A percentile compares a stretch with the other conserved stretches of the same genome.
Conservation (phyloP, 2,797 vertebrate genomes). For the Ciconia nigra region DNA sequence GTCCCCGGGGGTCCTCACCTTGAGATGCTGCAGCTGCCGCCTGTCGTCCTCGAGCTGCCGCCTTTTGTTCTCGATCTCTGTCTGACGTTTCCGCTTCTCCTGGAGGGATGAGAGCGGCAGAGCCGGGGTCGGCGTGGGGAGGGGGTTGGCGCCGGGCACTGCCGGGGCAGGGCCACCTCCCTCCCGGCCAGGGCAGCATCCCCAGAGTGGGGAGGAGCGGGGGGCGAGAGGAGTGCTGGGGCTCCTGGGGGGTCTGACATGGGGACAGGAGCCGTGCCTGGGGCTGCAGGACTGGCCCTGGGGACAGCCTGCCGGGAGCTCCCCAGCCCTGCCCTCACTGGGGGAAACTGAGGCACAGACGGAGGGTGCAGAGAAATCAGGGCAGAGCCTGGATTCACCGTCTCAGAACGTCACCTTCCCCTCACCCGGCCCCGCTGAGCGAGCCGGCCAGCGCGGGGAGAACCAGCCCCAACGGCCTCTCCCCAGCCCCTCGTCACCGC, state of each 20-base stretch:
- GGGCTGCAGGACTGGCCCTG: background rate
- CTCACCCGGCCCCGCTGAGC: background rate
- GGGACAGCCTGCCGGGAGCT: background rate
- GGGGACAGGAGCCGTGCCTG: fast-evolving
- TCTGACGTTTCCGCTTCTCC: constrained; percentile 89
- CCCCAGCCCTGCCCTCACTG: background rate
- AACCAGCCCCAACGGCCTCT: background rate
- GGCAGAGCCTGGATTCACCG: background rate
- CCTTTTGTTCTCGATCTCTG: constrained; percentile 87
- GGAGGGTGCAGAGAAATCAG: background rate
- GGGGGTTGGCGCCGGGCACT: background rate
- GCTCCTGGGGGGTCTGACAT: background rate
- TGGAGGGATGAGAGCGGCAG: constrained; percentile 31
- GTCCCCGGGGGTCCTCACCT: constrained; percentile 73
- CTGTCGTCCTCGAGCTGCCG: constrained; percentile 89
- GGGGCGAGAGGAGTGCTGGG: background rate
- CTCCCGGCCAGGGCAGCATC: background rate
- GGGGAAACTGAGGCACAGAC: background rate
- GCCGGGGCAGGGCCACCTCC: background rate
- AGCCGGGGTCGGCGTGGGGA: background rate
- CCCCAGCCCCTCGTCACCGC: background rate
- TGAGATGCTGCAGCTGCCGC: constrained; percentile 89
- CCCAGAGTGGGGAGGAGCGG: background rate
- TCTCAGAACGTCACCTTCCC: background rate
- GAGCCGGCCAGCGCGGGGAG: background rate